Percentiles rank a stretch among this genome's conserved stretches.
These are phyloP conservation scores for Steinernema khuongi DNA, from an alignment of 1,140 invertebrate species.

Conservation along the genomic window DNA sequence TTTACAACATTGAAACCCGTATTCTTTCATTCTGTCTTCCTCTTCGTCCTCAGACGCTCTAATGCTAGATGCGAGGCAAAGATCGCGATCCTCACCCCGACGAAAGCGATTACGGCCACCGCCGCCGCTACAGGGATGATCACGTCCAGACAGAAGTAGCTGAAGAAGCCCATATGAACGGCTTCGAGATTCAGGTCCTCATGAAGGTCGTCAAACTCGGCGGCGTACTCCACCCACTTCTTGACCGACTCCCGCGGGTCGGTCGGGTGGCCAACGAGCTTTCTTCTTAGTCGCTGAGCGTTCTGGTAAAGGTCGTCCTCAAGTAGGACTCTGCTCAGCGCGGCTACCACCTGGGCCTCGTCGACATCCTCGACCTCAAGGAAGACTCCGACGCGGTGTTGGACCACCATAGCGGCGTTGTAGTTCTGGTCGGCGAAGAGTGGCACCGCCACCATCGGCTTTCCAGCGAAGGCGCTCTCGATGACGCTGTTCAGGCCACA, in stretches of 20 bases:
- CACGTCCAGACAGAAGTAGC: too few species aligned
- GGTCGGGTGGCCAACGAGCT: background rate
- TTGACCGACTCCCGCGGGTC: background rate
- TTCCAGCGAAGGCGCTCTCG: constrained; percentile 42
- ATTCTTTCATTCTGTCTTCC: too few species aligned
- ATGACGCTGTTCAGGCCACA: constrained; percentile 45
- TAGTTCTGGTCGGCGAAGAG: constrained; percentile 49
- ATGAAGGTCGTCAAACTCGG: background rate
- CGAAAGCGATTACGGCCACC: too few species aligned
- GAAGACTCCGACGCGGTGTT: background rate
- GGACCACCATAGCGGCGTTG: constrained; percentile 26
- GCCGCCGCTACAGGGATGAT: too few species aligned
- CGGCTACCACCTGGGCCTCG: background rate
- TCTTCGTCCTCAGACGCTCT: too few species aligned
- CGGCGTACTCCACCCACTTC: background rate
- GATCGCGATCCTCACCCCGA: too few species aligned
- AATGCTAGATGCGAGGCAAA: too few species aligned
- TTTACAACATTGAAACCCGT: too few species aligned
- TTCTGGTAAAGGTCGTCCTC: background rate
- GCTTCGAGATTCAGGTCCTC: background rate
- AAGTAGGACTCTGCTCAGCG: background rate
- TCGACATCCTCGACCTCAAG: background rate
- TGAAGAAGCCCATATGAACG: background rate
- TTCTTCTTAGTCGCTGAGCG: background rate
- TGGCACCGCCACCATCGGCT: constrained; percentile 49